Evolutionary conservation across 2,888 invertebrate genomes (phyloP).

Genomic region (Folsomia candida): DNA sequence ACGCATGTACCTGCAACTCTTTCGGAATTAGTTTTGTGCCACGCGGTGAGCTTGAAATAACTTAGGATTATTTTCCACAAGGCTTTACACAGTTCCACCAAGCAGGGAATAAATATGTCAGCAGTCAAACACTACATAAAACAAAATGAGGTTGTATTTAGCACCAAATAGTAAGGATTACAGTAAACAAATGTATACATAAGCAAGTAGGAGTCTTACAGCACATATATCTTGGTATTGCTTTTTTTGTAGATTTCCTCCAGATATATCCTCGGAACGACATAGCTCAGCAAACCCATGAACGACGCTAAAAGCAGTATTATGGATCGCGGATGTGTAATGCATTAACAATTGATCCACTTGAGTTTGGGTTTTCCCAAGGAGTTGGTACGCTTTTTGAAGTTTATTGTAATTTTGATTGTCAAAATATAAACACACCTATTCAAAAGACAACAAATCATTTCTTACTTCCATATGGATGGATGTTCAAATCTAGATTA

Average conservation of each 20-base stretch:
- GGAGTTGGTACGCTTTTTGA: slow-evolving; percentile 79
- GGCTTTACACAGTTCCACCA: slow-evolving; percentile 81
- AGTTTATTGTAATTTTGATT: slow-evolving; percentile 74
- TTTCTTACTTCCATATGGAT: slow-evolving; percentile 5
- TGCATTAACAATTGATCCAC: slow-evolving; percentile 95
- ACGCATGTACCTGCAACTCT: slow-evolving; percentile 9
- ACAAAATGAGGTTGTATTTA: too few relatives aligned
- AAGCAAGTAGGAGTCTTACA: slow-evolving; percentile 51
- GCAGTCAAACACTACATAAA: slow-evolving; percentile 58
- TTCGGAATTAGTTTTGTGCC: slow-evolving; percentile 61
- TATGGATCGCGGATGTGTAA: slow-evolving; percentile 87
- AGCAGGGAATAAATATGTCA: slow-evolving; percentile 68
- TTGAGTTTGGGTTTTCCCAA: slow-evolving; percentile 88
- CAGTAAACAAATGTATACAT: not conserved
- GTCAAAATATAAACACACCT: slow-evolving; percentile 71
- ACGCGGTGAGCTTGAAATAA: slow-evolving; percentile 72
- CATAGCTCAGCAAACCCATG: slow-evolving; percentile 61
- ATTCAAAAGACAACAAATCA: slow-evolving; percentile 24
- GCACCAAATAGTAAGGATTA: too few relatives aligned
- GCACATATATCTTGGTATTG: slow-evolving; percentile 81
- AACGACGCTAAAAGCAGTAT: slow-evolving; percentile 66
- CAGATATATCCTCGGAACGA: slow-evolving; percentile 58
- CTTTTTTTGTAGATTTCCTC: slow-evolving; percentile 59
- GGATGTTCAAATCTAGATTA: not conserved
- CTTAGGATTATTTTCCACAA: slow-evolving; percentile 78